phyloP scores from a whole-genome alignment of 1,140 invertebrate genomes.

The Hyposmocoma kahamanoa region DNA sequence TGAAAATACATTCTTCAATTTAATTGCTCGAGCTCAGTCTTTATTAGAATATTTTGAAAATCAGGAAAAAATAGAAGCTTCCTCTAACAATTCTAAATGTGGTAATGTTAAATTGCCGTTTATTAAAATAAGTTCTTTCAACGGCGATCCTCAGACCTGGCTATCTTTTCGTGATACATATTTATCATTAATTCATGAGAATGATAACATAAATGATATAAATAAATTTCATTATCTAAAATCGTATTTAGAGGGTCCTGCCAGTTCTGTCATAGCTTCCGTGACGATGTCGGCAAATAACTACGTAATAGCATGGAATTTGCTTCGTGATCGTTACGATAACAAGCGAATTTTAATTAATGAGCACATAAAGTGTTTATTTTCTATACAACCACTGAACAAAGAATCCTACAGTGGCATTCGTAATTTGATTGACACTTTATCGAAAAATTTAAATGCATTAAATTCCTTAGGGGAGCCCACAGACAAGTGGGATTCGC shows the following conservation, averaged over 20 bases:
- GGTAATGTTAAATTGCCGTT: too few species aligned
- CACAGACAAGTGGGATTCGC: slow-evolving; percentile 2
- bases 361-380: slow-evolving; percentile 10
- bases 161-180: slow-evolving; percentile 1
- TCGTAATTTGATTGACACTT: too few species aligned
- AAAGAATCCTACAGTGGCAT: too few species aligned
- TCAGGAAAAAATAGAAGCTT: too few species aligned
- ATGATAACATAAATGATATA: slow-evolving; percentile 8
- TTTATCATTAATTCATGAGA: slow-evolving; percentile 1
- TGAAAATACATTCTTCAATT: too few species aligned
- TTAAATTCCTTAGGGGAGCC: slow-evolving; percentile 1
- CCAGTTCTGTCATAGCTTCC: slow-evolving; percentile 9
- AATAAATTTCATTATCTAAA: slow-evolving; percentile 16
- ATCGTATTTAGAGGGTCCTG: slow-evolving; percentile 4
- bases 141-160: slow-evolving; percentile 6
- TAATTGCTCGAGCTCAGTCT: too few species aligned
- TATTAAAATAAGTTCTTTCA: too few species aligned
- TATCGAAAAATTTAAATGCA: too few species aligned
- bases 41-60: too few species aligned
- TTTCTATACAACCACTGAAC: too few species aligned
- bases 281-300: slow-evolving; percentile 7
- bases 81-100: too few species aligned
- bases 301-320: slow-evolving; percentile 13
- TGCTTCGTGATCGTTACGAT: slow-evolving; percentile 11
- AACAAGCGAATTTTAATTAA: slow-evolving; percentile 12